Base-by-base conservation (phyloP, 2,888 invertebrate genomes). In the Drosophila buzzatii region DNA sequence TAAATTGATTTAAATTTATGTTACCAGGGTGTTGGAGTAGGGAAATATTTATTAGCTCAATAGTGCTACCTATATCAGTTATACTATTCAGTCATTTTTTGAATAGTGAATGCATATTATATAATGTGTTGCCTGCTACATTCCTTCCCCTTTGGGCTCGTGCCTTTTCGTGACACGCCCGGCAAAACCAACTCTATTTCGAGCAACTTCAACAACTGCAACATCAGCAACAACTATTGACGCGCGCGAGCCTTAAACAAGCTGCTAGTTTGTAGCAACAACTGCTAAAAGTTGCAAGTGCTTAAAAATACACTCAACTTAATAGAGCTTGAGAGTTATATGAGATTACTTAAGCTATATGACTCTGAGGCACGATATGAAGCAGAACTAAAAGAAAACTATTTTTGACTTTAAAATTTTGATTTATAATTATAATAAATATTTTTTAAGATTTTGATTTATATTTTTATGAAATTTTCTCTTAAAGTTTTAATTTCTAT, bases 251-350 rank as follows among this genome's bases (percentile, higher is more conserved):
- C 65, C 41, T 41, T 58, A 47, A 73, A 76, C 76, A 78, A 47
- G 59, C 65, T 56, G 64, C 68, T 63, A 63, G 81, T 63, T 78
- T 76, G 81, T 81, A 44, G 42, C 61, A 49, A 72, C 81, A 81
- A 81, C 72, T 75, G 61, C 47, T 53, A 18, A 59, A 47, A 60
- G 45, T 23, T 58, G 42, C 59, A 60, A 49, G 33, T 20, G 41
- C 73, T 41, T 23, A n/a, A 51, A 18, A 18, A 64, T 70, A 49
- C 80, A 6, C 80, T 75, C 31, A 4, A 6, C 2, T 0, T 14
- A 2, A 9, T 1, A 37, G 37, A 12, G 78, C 18, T 27, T 9
- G 1, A 14, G 8, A 8, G 14, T 33, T 35, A 35, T 52, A 6
- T 10, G 33, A 7, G 27, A 23, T 23, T 23, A 0, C 23, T 4